These are phyloP conservation scores for Isotomurus palustris DNA, from an alignment of 2,888 invertebrate species.

Conservation along the genomic window DNA sequence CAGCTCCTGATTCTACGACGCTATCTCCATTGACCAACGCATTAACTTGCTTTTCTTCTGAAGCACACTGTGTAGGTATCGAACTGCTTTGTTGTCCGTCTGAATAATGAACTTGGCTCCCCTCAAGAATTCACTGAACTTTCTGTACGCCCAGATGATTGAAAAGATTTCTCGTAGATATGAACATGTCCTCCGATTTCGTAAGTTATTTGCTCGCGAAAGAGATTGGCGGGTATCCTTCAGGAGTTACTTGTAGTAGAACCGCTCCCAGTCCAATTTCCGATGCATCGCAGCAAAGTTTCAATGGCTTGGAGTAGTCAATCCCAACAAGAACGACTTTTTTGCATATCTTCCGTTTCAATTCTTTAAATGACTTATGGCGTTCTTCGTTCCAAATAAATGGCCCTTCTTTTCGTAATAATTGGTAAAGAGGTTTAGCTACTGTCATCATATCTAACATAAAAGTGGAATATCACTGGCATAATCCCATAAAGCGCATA, in stretches of 20 bases:
- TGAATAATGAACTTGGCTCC: slow-evolving; percentile 26
- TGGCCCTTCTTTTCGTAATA: slow-evolving; percentile 13
- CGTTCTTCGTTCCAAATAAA: slow-evolving; percentile 21
- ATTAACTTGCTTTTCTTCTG: slow-evolving; percentile 15
- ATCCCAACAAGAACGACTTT: slow-evolving; percentile 13
- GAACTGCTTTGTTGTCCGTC: slow-evolving; percentile 29
- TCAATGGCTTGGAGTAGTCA: slow-evolving; percentile 23
- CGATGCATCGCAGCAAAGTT: slow-evolving; percentile 23
- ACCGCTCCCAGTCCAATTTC: slow-evolving; percentile 27
- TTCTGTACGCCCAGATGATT: slow-evolving; percentile 20
- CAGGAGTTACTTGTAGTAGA: slow-evolving; percentile 12
- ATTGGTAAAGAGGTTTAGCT: slow-evolving; percentile 36
- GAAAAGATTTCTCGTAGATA: slow-evolving; percentile 23
- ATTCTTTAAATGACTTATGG: slow-evolving; percentile 19
- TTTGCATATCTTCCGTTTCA: slow-evolving; percentile 14
- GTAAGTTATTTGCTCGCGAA: slow-evolving; percentile 21
- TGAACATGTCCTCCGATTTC: slow-evolving; percentile 9
- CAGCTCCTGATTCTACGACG: slow-evolving; percentile 11
- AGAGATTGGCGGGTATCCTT: slow-evolving; percentile 15
- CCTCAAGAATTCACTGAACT: slow-evolving; percentile 21
- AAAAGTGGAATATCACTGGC: slow-evolving; percentile 43
- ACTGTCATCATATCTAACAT: slow-evolving; percentile 37
- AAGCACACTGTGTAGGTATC: slow-evolving; percentile 15
- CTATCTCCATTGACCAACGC: slow-evolving; percentile 26
- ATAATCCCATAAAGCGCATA: slow-evolving; percentile 44